Evolutionary conservation across 2,113 vertebrate species (phyloP), one percentile per base, ranked within the genome.

Genomic region (Spermophilus dauricus): DNA sequence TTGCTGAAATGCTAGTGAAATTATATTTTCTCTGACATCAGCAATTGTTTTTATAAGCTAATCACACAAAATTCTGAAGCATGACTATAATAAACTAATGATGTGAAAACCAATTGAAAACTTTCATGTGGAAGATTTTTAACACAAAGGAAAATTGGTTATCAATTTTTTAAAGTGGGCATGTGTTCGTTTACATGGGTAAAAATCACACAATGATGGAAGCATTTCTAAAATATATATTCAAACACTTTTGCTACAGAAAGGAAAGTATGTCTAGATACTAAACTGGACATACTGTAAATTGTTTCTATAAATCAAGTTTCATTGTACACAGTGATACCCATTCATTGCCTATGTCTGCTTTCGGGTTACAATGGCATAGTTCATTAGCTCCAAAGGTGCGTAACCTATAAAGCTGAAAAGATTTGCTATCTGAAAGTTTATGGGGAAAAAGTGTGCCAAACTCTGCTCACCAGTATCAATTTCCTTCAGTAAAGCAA

Each of bases 141-240:
- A 95, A 90, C 39, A 86, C 45, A 89, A 45, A n/a, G 86, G 51
- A 96, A 95, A 61, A 67, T 63, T 70, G 39, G 77, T 24, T 70
- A 82, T 26, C 61, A 76, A 34, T 1, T 51, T 83, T 86, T 82
- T 61, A 86, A 91, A 93, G 39, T 37, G 39, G 22, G 10, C 10
- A 73, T 14, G 48, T 58, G 84, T 42, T 86, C 30, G 51, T 58
- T 85, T 77, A 42, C 18, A 75, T 51, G 32, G 12, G 13, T 76
- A 70, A 92, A 48, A 95, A 39, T 63, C 18, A 85, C 42, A 61
- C 32, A 56, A 67, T 45, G 42, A 86, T n/a, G 18, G 22, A 86
- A 58, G 8, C 13, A 8, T 92, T 58, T 89, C 67, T 86, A 86
- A 89, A 88, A 53, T 63, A 63, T 14, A 58, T 45, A 82, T 42